Evolutionary conservation across 92 coral and sea anemone species (phyloP).

Genomic region (Epizoanthus stellaris): DNA sequence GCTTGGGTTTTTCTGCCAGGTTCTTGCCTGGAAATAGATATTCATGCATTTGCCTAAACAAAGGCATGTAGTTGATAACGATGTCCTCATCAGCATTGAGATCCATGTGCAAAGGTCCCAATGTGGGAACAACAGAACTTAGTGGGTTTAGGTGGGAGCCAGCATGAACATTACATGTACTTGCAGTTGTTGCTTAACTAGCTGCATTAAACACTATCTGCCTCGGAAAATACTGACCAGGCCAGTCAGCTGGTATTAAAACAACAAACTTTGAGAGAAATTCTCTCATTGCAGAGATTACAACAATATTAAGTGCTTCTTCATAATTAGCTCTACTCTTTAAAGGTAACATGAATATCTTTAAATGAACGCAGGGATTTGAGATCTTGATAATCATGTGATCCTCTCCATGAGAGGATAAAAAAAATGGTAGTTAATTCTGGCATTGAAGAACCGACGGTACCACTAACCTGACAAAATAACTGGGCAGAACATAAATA

Average conservation of each 20-base stretch:
- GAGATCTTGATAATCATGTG: background rate
- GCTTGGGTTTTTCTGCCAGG: conserved; percentile 61
- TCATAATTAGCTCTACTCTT: conserved; percentile 45
- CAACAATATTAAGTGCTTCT: conserved; percentile 31
- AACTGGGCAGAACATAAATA: conserved; percentile 17
- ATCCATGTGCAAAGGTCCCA: conserved; percentile 4
- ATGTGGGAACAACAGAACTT: background rate
- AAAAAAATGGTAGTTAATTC: conserved; percentile 41
- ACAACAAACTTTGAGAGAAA: conserved; percentile 41
- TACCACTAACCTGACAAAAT: background rate
- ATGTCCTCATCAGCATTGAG: conserved; percentile 36
- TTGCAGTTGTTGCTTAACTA: background rate
- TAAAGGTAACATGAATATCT: conserved; percentile 50
- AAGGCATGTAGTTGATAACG: conserved; percentile 9
- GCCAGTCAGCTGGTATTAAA: conserved; percentile 57
- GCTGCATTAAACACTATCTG: conserved; percentile 29
- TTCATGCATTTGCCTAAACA: background rate
- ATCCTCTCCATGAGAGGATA: conserved; percentile 45
- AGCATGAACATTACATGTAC: background rate
- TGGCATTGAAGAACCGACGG: conserved; percentile 55
- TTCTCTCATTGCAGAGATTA: conserved; percentile 13
- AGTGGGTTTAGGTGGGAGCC: background rate
- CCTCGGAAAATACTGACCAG: conserved; percentile 52
- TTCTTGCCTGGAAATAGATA: conserved; percentile 19
- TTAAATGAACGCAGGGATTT: conserved; percentile 37